Evolutionary conservation across 2,888 invertebrate species (phyloP).

Genomic region (Clunio marinus): DNA sequence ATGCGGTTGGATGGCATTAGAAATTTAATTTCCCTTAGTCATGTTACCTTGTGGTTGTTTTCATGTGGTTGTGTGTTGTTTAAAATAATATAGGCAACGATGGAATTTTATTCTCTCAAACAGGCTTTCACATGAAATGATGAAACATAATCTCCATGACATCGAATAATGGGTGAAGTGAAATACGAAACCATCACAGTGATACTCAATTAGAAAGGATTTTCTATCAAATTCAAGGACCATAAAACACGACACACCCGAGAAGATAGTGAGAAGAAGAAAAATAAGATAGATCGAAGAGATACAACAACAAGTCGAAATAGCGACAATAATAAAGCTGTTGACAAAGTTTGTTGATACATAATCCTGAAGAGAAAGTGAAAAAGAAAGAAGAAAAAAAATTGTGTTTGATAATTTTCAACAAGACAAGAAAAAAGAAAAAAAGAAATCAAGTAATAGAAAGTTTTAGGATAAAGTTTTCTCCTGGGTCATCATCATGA

Average conservation of each 20-base stretch:
- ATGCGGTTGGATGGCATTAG: neutral
- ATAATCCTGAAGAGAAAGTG: neutral
- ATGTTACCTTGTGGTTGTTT: neutral
- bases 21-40: neutral
- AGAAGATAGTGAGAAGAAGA: neutral
- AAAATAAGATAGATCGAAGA: neutral
- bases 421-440: slow-evolving; percentile 8
- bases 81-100: neutral
- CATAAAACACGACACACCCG: neutral
- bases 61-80: neutral
- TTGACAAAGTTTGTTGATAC: neutral
- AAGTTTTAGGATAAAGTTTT: slow-evolving; percentile 24
- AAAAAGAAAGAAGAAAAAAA: no score
- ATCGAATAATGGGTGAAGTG: slow-evolving; percentile 14
- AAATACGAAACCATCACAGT: slow-evolving; percentile 22
- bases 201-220: slow-evolving; percentile 27
- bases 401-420: neutral
- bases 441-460: neutral
- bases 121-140: slow-evolving; percentile 2
- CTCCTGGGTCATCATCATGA: slow-evolving; percentile 34
- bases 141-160: slow-evolving; percentile 26
- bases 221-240: neutral
- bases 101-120: neutral
- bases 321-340: neutral
- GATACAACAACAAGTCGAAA: neutral